Evolutionary conservation across 2,797 vertebrate species (phyloP).

Genomic region (Syncerus caffer): DNA sequence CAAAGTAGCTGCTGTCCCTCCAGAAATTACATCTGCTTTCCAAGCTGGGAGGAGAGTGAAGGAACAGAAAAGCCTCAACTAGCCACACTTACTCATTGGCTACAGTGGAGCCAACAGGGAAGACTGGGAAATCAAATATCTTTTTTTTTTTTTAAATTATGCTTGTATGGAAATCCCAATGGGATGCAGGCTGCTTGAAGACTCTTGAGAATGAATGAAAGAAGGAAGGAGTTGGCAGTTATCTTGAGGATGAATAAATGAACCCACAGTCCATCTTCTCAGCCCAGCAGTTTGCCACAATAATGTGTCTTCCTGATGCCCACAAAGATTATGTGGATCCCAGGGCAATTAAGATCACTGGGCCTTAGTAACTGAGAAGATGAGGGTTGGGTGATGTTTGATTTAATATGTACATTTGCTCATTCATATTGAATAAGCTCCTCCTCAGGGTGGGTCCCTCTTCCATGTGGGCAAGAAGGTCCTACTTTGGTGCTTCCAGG

Average conservation of each 20-base stretch:
- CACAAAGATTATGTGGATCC: neutral
- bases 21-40: neutral
- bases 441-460: neutral
- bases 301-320: neutral
- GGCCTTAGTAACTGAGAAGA: neutral
- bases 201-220: slow-evolving; percentile 6
- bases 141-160: no score
- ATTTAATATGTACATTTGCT: neutral
- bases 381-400: no score
- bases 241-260: neutral
- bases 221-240: neutral
- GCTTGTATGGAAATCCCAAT: neutral
- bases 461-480: neutral
- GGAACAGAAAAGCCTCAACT: neutral
- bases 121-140: neutral
- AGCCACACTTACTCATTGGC: neutral
- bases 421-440: neutral
- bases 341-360: neutral
- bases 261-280: neutral
- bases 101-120: neutral
- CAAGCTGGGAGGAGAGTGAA: neutral
- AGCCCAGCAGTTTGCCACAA: neutral
- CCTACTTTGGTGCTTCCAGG: neutral
- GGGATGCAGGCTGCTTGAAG: neutral
- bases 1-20: neutral